These are phyloP conservation scores for Formicarius rufipectus DNA, from an alignment of 2,113 vertebrate species.

Conservation along the genomic window DNA sequence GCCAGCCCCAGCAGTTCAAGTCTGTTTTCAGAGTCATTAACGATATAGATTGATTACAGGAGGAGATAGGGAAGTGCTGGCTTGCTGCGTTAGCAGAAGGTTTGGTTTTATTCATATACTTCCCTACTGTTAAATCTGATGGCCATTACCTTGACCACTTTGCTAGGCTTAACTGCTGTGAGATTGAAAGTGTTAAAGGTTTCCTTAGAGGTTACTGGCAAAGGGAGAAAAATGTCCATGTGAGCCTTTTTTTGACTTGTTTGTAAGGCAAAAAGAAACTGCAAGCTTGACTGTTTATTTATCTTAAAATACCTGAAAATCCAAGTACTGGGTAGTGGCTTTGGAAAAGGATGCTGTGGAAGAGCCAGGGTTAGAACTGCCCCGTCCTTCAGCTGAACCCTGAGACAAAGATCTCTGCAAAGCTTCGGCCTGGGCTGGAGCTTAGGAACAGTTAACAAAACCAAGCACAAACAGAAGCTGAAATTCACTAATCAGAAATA, in stretches of 20 bases:
- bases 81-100: slow-evolving; percentile 68
- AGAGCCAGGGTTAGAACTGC: not conserved
- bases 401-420: not conserved
- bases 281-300: not conserved
- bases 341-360: not conserved
- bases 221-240: not conserved
- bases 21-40: slow-evolving; percentile 75
- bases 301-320: slow-evolving; percentile 16
- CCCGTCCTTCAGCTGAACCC: slow-evolving; percentile 8
- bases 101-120: slow-evolving; percentile 57
- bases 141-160: slow-evolving; percentile 47
- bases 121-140: slow-evolving; percentile 59
- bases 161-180: not conserved
- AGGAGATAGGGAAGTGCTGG: slow-evolving; percentile 65
- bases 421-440: not conserved
- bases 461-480: not conserved
- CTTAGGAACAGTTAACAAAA: not conserved
- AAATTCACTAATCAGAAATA: not conserved
- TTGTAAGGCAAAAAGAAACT: slow-evolving; percentile 26
- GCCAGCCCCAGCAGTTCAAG: slow-evolving; percentile 67
- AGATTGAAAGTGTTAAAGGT: slow-evolving; percentile 26
- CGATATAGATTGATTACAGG: slow-evolving; percentile 70
- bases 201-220: slow-evolving; percentile 1
- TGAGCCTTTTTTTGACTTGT: not conserved
- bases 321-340: not conserved